Conservation (phyloP, 1,140 invertebrate species). For the Stegodyphus dumicola region DNA sequence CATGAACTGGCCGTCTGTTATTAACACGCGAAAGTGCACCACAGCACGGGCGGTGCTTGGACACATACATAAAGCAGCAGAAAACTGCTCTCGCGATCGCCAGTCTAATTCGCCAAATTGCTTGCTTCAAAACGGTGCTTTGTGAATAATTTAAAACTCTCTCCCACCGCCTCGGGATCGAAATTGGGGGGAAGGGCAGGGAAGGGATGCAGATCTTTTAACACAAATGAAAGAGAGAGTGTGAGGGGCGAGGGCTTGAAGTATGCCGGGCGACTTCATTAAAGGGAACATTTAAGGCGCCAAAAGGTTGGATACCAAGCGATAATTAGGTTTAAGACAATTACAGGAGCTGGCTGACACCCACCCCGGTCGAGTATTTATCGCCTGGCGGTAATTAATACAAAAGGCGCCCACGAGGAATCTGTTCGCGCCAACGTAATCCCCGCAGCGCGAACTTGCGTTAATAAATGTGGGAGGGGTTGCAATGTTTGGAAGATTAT, state of each 20-base stretch:
- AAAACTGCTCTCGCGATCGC: slow-evolving; percentile 20
- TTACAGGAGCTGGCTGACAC: slow-evolving; percentile 48
- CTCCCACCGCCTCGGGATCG: not conserved
- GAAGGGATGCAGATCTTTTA: too few species aligned
- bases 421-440: slow-evolving; percentile 54
- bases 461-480: slow-evolving; percentile 35
- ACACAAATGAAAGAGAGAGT: not conserved
- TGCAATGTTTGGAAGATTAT: not conserved
- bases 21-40: slow-evolving; percentile 18
- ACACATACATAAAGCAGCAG: not conserved
- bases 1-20: not conserved
- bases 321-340: slow-evolving; percentile 62
- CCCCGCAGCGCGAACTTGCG: slow-evolving; percentile 13
- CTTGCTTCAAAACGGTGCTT: slow-evolving; percentile 54
- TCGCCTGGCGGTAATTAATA: slow-evolving; percentile 56
- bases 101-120: slow-evolving; percentile 59
- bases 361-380: slow-evolving; percentile 44
- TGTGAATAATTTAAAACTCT: slow-evolving; percentile 61
- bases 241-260: slow-evolving; percentile 9
- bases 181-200: too few species aligned
- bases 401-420: slow-evolving; percentile 60
- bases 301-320: slow-evolving; percentile 55
- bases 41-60: not conserved
- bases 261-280: slow-evolving; percentile 55
- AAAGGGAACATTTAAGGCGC: slow-evolving; percentile 57